phyloP scores from a whole-genome alignment of 1,140 invertebrate species.

The Zophobas morio region DNA sequence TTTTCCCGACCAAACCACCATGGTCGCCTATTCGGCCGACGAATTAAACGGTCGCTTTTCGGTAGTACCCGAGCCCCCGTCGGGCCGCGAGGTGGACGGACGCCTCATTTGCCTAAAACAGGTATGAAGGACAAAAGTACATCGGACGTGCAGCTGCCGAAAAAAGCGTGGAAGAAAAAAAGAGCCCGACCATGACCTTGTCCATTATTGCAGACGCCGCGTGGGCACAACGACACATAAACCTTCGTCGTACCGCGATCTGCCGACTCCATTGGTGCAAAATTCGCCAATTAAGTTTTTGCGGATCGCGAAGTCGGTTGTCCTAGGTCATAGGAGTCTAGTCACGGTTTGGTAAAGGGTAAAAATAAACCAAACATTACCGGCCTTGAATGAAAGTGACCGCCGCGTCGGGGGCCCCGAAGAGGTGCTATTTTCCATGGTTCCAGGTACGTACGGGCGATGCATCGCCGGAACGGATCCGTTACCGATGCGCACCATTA shows the following conservation, averaged over 20 bases:
- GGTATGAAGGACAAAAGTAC: conserved; percentile 44
- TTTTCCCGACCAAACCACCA: too few species aligned
- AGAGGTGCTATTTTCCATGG: conserved; percentile 49
- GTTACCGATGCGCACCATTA: neutral
- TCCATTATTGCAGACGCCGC: conserved; percentile 37
- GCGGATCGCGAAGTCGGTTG: conserved; percentile 55
- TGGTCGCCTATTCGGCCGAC: neutral
- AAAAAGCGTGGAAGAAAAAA: conserved; percentile 20
- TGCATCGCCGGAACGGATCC: conserved; percentile 4
- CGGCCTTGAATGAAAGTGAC: conserved; percentile 63
- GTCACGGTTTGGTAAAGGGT: conserved; percentile 57
- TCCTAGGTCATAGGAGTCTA: conserved; percentile 58
- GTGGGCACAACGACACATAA: conserved; percentile 40
- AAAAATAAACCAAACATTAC: conserved; percentile 62
- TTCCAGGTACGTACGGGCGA: conserved; percentile 19
- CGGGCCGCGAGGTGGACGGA: neutral
- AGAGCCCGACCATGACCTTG: conserved; percentile 47
- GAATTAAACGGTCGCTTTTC: too few species aligned
- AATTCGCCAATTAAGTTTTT: conserved; percentile 54
- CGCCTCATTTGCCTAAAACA: conserved; percentile 26
- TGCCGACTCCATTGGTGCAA: conserved; percentile 43
- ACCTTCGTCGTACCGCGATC: conserved; percentile 2
- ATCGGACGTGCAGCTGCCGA: neutral
- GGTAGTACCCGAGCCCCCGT: too few species aligned
- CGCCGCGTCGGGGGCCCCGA: conserved; percentile 55